phyloP scores from a whole-genome alignment of 2,113 vertebrate species.

The Sapajus apella region DNA sequence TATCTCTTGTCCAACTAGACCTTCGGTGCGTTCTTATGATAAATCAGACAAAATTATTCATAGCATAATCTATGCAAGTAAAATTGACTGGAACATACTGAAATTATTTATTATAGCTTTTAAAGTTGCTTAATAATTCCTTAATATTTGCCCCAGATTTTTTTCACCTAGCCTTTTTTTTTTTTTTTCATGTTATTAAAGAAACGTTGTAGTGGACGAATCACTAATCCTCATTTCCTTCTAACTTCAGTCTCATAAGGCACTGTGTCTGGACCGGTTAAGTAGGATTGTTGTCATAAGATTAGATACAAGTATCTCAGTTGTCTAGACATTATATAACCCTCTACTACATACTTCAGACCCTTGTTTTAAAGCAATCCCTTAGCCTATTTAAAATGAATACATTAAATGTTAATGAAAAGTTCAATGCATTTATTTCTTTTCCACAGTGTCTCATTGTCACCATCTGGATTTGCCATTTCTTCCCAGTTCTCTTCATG shows the following conservation, averaged over 20 bases:
- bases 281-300: slow-evolving; percentile 63
- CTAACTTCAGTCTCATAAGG: slow-evolving; percentile 43
- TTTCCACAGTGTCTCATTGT: background rate
- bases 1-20: slow-evolving; percentile 75
- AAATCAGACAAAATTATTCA: slow-evolving; percentile 74
- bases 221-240: slow-evolving; percentile 67
- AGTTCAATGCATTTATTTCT: background rate
- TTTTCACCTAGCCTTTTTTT: slow-evolving; percentile 39
- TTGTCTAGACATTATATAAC: slow-evolving; percentile 70
- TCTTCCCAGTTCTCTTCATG: background rate
- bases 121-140: slow-evolving; percentile 23
- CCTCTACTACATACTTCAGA: slow-evolving; percentile 39
- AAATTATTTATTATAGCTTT: slow-evolving; percentile 15
- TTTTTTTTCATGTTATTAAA: slow-evolving; percentile 36
- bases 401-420: slow-evolving; percentile 43
- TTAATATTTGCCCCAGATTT: slow-evolving; percentile 39
- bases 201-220: slow-evolving; percentile 46
- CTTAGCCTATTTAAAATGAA: slow-evolving; percentile 9
- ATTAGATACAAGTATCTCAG: slow-evolving; percentile 60
- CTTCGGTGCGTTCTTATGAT: slow-evolving; percentile 49
- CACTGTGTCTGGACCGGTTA: slow-evolving; percentile 42
- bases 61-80: slow-evolving; percentile 21
- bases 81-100: slow-evolving; percentile 48
- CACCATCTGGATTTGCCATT: background rate
- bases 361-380: slow-evolving; percentile 66